A percentile compares a stretch with the other conserved stretches of the same genome.
Conservation (phyloP, 2,113 vertebrate species). For the Entelurus aequoreus region DNA sequence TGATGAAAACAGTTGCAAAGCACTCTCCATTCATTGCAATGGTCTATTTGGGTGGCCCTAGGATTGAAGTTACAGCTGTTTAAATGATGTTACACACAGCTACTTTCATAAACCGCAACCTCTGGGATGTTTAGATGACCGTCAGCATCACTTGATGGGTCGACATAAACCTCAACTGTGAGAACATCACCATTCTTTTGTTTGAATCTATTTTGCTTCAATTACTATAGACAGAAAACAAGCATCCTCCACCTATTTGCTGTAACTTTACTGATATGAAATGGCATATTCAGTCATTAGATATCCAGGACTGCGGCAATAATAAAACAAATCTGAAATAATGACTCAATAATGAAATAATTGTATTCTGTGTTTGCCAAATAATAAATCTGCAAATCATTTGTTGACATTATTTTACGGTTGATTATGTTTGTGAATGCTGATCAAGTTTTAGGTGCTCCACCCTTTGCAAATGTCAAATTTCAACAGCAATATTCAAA, state of each 20-base stretch:
- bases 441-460: slow-evolving; percentile 23
- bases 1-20: slow-evolving; percentile 30
- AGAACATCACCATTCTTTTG: slow-evolving; percentile 6
- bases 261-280: background rate
- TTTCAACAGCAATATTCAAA: slow-evolving; percentile 29
- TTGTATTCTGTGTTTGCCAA: background rate
- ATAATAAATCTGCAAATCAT: slow-evolving; percentile 1
- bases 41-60: slow-evolving; percentile 61
- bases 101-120: slow-evolving; percentile 36
- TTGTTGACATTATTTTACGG: background rate
- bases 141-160: slow-evolving; percentile 49
- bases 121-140: slow-evolving; percentile 61
- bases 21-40: slow-evolving; percentile 18
- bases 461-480: slow-evolving; percentile 38
- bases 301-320: slow-evolving; percentile 1
- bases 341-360: background rate
- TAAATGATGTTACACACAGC: slow-evolving; percentile 54
- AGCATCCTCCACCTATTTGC: slow-evolving; percentile 4
- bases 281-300: background rate
- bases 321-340: slow-evolving; percentile 19
- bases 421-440: slow-evolving; percentile 6
- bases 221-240: slow-evolving; percentile 13
- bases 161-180: slow-evolving; percentile 25
- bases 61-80: slow-evolving; percentile 55
- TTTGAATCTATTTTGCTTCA: background rate